A percentile compares a stretch with the other conserved stretches of the same genome.
Evolutionary conservation across 1,140 invertebrate species (phyloP).

Genomic region (Drosophila malerkotliana): DNA sequence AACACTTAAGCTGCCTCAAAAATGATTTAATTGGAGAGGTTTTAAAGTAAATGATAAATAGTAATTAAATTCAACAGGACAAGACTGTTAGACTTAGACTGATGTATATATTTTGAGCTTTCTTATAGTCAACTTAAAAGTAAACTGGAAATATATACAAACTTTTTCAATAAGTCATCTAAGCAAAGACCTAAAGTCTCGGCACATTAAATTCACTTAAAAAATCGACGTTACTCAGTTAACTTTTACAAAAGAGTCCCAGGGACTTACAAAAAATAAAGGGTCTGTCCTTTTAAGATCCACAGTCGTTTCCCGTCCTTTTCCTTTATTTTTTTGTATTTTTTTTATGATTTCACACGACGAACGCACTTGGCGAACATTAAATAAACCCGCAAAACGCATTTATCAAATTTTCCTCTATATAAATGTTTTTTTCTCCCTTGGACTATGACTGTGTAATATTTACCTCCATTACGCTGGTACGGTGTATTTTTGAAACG

Average conservation of each 20-base stretch:
- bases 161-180: slow-evolving; percentile 60
- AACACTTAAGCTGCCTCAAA: background rate
- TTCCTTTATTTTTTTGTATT: slow-evolving; percentile 20
- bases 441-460: slow-evolving; percentile 32
- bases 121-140: background rate
- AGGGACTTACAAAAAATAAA: slow-evolving; percentile 13
- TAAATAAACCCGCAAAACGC: slow-evolving; percentile 77
- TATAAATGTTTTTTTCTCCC: slow-evolving; percentile 50
- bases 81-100: background rate
- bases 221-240: slow-evolving; percentile 40
- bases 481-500: slow-evolving; percentile 59
- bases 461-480: slow-evolving; percentile 22
- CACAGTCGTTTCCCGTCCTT: slow-evolving; percentile 11
- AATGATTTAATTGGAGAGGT: background rate
- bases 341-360: slow-evolving; percentile 75
- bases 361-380: slow-evolving; percentile 76
- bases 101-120: background rate
- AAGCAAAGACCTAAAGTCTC: slow-evolving; percentile 23
- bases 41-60: slow-evolving; percentile 1
- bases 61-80: background rate
- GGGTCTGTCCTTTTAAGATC: slow-evolving; percentile 1
- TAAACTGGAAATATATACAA: background rate
- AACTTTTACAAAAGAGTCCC: slow-evolving; percentile 23
- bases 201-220: slow-evolving; percentile 55
- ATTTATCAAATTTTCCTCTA: slow-evolving; percentile 76